These are phyloP conservation scores for Aselliscus stoliczkanus DNA, from an alignment of 2,797 vertebrate species.

Conservation along the genomic window DNA sequence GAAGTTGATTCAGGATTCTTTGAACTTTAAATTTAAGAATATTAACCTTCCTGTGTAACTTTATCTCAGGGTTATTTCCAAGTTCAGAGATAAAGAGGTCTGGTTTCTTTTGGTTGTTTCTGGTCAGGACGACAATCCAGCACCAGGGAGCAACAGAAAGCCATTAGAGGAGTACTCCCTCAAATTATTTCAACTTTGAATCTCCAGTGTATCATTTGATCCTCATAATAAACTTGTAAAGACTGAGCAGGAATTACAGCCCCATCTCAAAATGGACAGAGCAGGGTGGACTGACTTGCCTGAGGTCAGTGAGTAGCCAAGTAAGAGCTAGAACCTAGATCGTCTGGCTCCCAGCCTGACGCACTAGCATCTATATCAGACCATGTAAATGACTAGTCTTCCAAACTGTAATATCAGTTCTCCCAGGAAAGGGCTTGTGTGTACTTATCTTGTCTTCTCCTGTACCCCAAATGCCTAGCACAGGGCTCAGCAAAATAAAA, in stretches of 20 bases:
- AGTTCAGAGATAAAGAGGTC: not conserved
- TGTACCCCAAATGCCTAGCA: not conserved
- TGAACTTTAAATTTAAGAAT: slow-evolving; percentile 25
- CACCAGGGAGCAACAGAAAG: slow-evolving; percentile 24
- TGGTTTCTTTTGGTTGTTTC: slow-evolving; percentile 2
- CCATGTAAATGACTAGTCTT: not conserved
- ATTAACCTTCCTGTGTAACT: slow-evolving; percentile 6
- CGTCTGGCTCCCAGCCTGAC: not conserved
- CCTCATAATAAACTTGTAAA: slow-evolving; percentile 24
- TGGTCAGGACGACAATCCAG: slow-evolving; percentile 14
- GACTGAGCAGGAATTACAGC: not conserved
- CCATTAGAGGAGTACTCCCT: slow-evolving; percentile 19
- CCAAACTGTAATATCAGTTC: not conserved
- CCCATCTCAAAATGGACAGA: not conserved
- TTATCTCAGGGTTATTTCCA: slow-evolving; percentile 26
- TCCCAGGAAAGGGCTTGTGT: not conserved
- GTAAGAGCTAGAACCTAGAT: not conserved
- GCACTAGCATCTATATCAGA: not conserved
- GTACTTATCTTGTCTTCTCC: not conserved
- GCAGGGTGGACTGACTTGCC: not conserved
- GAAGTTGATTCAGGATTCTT: slow-evolving; percentile 18
- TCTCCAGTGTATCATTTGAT: slow-evolving; percentile 25
- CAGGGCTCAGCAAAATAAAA: slow-evolving; percentile 20
- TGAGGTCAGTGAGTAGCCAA: not conserved
- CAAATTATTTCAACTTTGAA: not conserved